phyloP scores from a whole-genome alignment of 2,888 invertebrate genomes.

The Drosophila algonquin region DNA sequence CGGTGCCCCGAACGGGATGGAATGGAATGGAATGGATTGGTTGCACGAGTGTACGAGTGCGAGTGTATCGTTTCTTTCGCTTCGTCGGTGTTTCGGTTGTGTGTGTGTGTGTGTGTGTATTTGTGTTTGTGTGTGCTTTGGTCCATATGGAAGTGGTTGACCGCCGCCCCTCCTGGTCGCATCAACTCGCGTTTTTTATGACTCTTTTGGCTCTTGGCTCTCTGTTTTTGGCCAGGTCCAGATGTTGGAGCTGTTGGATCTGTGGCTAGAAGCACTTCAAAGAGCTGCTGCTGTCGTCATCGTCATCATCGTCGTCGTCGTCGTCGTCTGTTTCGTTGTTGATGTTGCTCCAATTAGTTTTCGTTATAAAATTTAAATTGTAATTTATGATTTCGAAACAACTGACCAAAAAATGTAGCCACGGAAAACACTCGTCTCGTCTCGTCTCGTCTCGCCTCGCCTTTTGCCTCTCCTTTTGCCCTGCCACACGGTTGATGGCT shows the following conservation, averaged over 20 bases:
- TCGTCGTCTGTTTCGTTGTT: conserved; percentile 16
- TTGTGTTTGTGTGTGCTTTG: conserved; percentile 1
- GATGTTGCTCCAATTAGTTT: conserved; percentile 71
- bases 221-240: conserved; percentile 30
- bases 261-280: conserved; percentile 52
- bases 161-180: conserved; percentile 10
- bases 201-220: conserved; percentile 17
- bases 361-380: conserved; percentile 61
- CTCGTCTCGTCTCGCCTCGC: neutral
- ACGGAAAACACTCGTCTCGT: conserved; percentile 22
- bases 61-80: conserved; percentile 2
- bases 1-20: neutral
- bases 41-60: neutral
- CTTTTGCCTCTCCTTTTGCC: conserved; percentile 2
- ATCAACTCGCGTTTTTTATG: conserved; percentile 40
- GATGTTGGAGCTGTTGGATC: conserved; percentile 39
- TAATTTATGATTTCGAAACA: conserved; percentile 57
- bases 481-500: conserved; percentile 3
- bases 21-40: neutral
- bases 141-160: conserved; percentile 45
- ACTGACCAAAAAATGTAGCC: conserved; percentile 44
- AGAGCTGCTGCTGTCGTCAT: conserved; percentile 49
- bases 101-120: neutral
- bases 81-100: neutral
- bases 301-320: conserved; percentile 6